Percentiles rank a stretch among this genome's conserved stretches.
Conservation (phyloP, 2,888 invertebrate genomes). For the Leptothorax acervorum region DNA sequence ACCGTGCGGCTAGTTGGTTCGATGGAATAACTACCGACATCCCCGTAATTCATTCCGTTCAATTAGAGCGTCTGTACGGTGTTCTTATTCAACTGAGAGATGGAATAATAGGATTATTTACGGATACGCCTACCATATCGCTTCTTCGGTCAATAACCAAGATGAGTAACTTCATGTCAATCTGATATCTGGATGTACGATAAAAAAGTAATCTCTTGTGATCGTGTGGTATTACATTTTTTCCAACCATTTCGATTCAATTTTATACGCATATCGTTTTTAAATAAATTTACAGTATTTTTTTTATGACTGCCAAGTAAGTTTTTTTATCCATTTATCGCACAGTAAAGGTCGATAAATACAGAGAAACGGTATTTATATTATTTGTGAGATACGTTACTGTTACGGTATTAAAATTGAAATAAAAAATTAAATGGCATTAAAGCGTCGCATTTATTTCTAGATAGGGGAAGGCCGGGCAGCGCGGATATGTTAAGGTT, state of each 20-base stretch:
- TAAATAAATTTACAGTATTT: background rate
- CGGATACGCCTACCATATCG: slow-evolving; percentile 24
- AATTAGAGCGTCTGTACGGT: slow-evolving; percentile 40
- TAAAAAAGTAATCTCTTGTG: background rate
- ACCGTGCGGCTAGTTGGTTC: slow-evolving; percentile 67
- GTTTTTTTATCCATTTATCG: too few relatives aligned
- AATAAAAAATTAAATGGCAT: background rate
- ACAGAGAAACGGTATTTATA: background rate
- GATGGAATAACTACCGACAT: slow-evolving; percentile 82
- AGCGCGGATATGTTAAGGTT: too few relatives aligned
- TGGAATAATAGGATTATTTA: slow-evolving; percentile 44
- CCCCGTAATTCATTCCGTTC: slow-evolving; percentile 77
- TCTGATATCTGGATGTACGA: background rate
- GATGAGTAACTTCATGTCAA: background rate
- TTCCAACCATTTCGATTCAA: background rate
- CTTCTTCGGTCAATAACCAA: slow-evolving; percentile 1
- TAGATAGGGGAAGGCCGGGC: too few relatives aligned
- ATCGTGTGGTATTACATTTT: background rate
- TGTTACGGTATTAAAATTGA: background rate
- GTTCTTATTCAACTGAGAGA: slow-evolving; percentile 33
- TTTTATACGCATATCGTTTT: background rate
- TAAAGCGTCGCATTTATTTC: too few relatives aligned
- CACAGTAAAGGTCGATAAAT: background rate
- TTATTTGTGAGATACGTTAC: too few relatives aligned
- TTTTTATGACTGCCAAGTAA: background rate